Evolutionary conservation across 2,113 vertebrate genomes (phyloP).

Genomic region (Cyprinus carpio): DNA sequence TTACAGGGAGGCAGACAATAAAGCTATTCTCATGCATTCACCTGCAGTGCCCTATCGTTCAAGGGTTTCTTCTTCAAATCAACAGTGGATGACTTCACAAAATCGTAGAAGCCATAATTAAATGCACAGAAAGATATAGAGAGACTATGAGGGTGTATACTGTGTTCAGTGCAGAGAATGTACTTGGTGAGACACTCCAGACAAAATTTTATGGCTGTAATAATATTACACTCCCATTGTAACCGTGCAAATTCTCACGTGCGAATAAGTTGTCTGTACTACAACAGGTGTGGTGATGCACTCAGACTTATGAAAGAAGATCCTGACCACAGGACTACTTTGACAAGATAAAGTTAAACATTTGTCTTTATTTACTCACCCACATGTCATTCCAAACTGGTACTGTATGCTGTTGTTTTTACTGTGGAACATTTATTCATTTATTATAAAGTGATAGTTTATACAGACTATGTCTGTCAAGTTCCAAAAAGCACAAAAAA

Average conservation of each 20-base stretch:
- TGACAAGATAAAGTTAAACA: not conserved
- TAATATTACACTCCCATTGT: not conserved
- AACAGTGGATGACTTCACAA: not conserved
- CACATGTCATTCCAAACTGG: too few relatives aligned
- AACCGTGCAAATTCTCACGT: not conserved
- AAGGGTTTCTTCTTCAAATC: constrained; percentile 32
- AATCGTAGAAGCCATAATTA: not conserved
- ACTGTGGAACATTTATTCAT: not conserved
- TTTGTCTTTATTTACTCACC: not conserved
- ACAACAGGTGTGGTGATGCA: not conserved
- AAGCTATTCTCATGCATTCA: constrained; percentile 29
- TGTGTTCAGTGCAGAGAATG: not conserved
- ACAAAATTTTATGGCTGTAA: constrained; percentile 19
- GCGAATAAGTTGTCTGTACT: not conserved
- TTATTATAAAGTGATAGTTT: not conserved
- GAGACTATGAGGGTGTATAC: not conserved
- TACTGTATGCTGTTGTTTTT: not conserved
- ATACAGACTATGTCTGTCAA: not conserved
- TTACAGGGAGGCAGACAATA: constrained; percentile 6
- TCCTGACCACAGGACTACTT: not conserved
- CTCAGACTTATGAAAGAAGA: not conserved
- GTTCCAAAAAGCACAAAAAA: not conserved
- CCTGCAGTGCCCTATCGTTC: constrained; percentile 18
- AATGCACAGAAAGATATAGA: not conserved
- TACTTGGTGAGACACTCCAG: not conserved